Evolutionary conservation across 1,140 invertebrate species (phyloP).

Genomic region (Bombus fervidus): DNA sequence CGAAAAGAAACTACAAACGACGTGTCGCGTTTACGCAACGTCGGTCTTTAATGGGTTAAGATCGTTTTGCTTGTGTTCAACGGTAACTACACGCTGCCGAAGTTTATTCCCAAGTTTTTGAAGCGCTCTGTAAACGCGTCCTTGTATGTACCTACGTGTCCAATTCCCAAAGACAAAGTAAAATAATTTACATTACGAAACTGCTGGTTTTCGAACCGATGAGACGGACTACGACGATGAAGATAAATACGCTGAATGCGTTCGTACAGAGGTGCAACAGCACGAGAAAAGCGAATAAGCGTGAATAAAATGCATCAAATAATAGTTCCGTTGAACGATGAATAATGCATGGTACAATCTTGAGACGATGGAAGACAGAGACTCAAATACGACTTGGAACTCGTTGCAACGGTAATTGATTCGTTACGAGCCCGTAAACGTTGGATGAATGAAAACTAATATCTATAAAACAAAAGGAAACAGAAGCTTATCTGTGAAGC

Average conservation of each 20-base stretch:
- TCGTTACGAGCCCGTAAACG: conserved; percentile 46
- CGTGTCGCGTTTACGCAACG: not conserved
- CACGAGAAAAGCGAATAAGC: conserved; percentile 28
- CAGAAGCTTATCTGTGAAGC: conserved; percentile 32
- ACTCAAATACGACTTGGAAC: not conserved
- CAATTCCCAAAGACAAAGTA: not conserved
- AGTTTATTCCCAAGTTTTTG: not conserved
- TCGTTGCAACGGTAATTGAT: conserved; percentile 39
- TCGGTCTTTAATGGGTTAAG: too few species aligned
- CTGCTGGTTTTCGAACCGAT: not conserved
- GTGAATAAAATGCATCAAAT: conserved; percentile 57
- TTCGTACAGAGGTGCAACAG: not conserved
- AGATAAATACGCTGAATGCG: not conserved
- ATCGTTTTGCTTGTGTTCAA: not conserved
- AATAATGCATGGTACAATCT: conserved; percentile 50
- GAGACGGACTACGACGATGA: conserved; percentile 9
- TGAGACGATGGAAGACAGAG: conserved; percentile 6
- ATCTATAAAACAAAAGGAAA: conserved; percentile 46
- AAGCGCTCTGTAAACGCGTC: not conserved
- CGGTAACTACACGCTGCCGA: not conserved
- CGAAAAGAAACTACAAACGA: not conserved
- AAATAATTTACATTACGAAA: conserved; percentile 15
- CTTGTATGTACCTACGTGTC: too few species aligned
- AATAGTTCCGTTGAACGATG: conserved; percentile 45
- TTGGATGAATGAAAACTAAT: conserved; percentile 62